Percentiles rank a stretch among this genome's conserved stretches.
phyloP scores from a whole-genome alignment of 2,797 vertebrate species.

The Myotis myotis region DNA sequence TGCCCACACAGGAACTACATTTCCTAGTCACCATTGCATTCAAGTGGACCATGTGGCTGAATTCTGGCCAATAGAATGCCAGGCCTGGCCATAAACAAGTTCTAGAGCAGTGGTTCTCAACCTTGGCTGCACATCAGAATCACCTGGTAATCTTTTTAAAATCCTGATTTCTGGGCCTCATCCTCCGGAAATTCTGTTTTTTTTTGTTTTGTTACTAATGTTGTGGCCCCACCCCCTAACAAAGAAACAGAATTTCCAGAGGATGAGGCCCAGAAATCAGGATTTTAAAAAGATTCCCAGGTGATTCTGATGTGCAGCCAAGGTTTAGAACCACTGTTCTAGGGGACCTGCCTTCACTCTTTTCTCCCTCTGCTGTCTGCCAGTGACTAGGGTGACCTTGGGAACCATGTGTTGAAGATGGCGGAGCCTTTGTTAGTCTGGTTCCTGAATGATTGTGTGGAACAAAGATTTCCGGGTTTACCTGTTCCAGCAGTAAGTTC shows the following conservation, averaged over 20 bases:
- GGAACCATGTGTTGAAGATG: not conserved
- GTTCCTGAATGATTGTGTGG: not conserved
- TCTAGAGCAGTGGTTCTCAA: too few species aligned
- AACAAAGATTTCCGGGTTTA: slow-evolving; percentile 5
- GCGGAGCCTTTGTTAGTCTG: not conserved
- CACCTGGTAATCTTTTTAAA: too few species aligned
- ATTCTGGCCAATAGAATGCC: not conserved
- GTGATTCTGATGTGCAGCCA: too few species aligned
- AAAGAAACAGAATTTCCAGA: too few species aligned
- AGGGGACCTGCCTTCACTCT: not conserved
- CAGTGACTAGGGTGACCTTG: not conserved
- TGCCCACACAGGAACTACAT: not conserved
- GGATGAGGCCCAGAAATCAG: too few species aligned
- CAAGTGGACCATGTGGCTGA: not conserved
- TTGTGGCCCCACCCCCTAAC: too few species aligned
- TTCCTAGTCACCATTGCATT: not conserved
- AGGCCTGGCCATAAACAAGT: not conserved
- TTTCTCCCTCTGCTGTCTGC: not conserved
- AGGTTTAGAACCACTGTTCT: not conserved
- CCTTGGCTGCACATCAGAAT: too few species aligned
- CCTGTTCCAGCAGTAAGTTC: not conserved
- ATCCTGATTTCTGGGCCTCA: too few species aligned
- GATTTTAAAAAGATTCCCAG: too few species aligned
- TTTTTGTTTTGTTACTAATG: too few species aligned
- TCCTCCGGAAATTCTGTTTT: too few species aligned